Conservation (phyloP, 2,797 vertebrate species). For the Epinephelus malabaricus region DNA sequence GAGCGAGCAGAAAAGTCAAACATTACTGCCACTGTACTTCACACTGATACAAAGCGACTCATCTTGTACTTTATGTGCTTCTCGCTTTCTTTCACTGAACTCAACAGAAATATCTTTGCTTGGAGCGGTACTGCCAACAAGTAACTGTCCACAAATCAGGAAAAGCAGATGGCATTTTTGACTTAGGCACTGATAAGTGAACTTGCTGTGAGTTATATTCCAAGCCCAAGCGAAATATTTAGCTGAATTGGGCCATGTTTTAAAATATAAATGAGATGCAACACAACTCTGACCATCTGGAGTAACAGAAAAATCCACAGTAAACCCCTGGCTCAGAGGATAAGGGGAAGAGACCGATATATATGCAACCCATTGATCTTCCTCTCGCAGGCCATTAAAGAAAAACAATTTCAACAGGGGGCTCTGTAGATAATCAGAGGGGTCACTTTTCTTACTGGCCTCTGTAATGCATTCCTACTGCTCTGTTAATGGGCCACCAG, state of each 20-base stretch:
- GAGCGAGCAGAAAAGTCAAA: conserved; percentile 51
- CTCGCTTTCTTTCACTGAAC: conserved; percentile 25
- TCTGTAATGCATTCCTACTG: conserved; percentile 58
- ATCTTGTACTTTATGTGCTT: conserved; percentile 41
- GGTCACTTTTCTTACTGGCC: conserved; percentile 57
- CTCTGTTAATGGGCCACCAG: conserved; percentile 63
- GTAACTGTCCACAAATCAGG: conserved; percentile 35
- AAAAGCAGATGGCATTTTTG: conserved; percentile 63
- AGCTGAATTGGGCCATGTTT: conserved; percentile 48
- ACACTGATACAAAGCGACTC: conserved; percentile 39
- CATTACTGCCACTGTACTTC: conserved; percentile 27
- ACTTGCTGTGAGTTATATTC: conserved; percentile 32
- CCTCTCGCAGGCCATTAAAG: conserved; percentile 60
- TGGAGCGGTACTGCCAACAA: conserved; percentile 18
- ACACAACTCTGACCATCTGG: conserved; percentile 65
- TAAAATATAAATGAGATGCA: conserved; percentile 65
- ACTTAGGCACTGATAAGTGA: conserved; percentile 23
- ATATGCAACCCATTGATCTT: conserved; percentile 63
- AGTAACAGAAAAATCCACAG: conserved; percentile 43
- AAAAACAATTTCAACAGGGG: conserved; percentile 60
- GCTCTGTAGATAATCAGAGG: conserved; percentile 63
- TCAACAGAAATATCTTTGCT: conserved; percentile 38
- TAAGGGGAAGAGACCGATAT: conserved; percentile 27
- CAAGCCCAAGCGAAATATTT: conserved; percentile 51
- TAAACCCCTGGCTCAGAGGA: conserved; percentile 28